Conservation (phyloP, 2,797 vertebrate species). For the Typhlichthys eigenmanni region DNA sequence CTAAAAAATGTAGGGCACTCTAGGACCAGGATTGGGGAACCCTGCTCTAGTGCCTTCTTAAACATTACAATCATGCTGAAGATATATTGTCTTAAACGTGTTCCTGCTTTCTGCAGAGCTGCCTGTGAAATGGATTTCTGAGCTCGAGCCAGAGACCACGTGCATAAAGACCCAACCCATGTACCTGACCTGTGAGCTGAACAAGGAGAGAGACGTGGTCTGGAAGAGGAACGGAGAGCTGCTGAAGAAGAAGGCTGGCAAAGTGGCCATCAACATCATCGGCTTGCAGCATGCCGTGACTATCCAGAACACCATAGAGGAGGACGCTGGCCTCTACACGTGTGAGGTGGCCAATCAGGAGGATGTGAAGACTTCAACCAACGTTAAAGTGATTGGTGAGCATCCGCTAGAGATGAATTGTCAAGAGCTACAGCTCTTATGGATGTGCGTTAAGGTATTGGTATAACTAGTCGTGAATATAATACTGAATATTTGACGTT, state of each 20-base stretch:
- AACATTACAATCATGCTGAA: background rate
- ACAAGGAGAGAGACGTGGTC: constrained; percentile 89
- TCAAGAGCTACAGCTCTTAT: no score
- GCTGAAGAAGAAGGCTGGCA: constrained; percentile 81
- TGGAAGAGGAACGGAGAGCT: constrained; percentile 89
- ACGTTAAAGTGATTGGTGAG: constrained; percentile 92
- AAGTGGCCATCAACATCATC: constrained; percentile 88
- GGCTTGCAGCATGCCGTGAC: constrained; percentile 89
- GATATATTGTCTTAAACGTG: background rate
- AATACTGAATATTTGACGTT: constrained; percentile 11
- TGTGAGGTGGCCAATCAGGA: constrained; percentile 80
- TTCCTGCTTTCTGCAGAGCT: constrained; percentile 76
- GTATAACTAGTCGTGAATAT: background rate
- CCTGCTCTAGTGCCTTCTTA: no score
- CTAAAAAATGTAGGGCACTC: no score
- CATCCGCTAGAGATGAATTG: constrained; percentile 8
- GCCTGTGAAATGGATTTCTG: constrained; percentile 90
- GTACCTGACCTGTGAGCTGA: constrained; percentile 93
- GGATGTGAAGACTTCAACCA: constrained; percentile 82
- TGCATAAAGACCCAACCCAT: constrained; percentile 90
- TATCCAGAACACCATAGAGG: constrained; percentile 82
- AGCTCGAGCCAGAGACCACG: constrained; percentile 88
- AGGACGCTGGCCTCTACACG: constrained; percentile 85
- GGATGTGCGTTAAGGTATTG: background rate
- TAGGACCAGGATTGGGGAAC: no score